Evolutionary conservation across 2,888 invertebrate species (phyloP).

Genomic region (Apotomis betuletana): DNA sequence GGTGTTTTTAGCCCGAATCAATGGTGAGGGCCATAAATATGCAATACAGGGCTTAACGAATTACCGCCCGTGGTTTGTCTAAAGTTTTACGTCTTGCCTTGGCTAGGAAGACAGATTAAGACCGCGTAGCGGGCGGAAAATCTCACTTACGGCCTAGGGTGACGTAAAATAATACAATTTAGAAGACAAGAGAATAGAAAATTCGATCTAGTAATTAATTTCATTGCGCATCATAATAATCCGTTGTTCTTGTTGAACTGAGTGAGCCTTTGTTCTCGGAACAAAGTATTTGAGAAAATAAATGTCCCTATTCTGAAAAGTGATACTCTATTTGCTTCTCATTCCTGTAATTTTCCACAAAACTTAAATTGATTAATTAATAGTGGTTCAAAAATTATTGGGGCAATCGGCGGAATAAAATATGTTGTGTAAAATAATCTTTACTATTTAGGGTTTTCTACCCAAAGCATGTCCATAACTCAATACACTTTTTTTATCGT

Average conservation of each 20-base stretch:
- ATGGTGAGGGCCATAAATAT: too few relatives aligned
- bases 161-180: not conserved
- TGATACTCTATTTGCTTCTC: conserved; percentile 27
- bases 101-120: too few relatives aligned
- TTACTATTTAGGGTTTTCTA: too few relatives aligned
- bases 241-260: conserved; percentile 11
- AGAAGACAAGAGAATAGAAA: not conserved
- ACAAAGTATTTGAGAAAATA: conserved; percentile 33
- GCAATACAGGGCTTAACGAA: too few relatives aligned
- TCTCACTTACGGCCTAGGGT: too few relatives aligned
- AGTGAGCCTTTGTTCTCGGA: conserved; percentile 29
- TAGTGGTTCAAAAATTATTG: not conserved
- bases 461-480: too few relatives aligned
- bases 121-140: too few relatives aligned
- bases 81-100: too few relatives aligned
- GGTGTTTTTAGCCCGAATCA: too few relatives aligned
- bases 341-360: conserved; percentile 13
- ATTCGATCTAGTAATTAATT: conserved; percentile 33
- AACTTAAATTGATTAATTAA: conserved; percentile 4
- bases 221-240: conserved; percentile 27
- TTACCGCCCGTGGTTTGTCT: too few relatives aligned
- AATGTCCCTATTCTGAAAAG: conserved; percentile 33
- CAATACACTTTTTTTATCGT: too few relatives aligned
- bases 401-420: not conserved
- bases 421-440: too few relatives aligned